Percentiles rank a stretch among this genome's conserved stretches.
These are phyloP conservation scores for Gymnoscelis rufifasciata DNA, from an alignment of 2,888 invertebrate species.

Conservation along the genomic window DNA sequence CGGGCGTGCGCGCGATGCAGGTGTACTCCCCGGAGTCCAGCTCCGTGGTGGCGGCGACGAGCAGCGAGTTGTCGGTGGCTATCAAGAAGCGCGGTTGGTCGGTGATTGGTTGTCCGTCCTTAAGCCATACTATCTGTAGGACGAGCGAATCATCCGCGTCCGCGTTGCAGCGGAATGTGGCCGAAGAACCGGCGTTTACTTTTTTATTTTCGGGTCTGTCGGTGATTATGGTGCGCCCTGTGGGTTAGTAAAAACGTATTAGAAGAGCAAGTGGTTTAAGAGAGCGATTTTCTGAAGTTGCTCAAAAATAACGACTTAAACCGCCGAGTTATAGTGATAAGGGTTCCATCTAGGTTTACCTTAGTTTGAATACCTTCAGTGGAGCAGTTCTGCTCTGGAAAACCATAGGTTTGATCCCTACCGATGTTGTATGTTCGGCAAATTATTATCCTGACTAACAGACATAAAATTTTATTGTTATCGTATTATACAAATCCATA, in stretches of 20 bases:
- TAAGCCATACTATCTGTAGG: slow-evolving; percentile 91
- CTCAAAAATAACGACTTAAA: too few relatives aligned
- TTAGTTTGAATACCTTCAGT: too few relatives aligned
- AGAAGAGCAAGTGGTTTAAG: too few relatives aligned
- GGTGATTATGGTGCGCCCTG: slow-evolving; percentile 91
- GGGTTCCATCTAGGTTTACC: too few relatives aligned
- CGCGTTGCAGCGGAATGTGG: slow-evolving; percentile 96
- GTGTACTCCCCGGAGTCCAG: slow-evolving; percentile 97
- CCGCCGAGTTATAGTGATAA: too few relatives aligned
- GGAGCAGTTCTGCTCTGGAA: too few relatives aligned
- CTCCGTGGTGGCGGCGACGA: slow-evolving; percentile 95
- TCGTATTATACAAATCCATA: too few relatives aligned
- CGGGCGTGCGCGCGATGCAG: slow-evolving; percentile 92
- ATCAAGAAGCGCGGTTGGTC: slow-evolving; percentile 87
- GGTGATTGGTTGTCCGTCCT: slow-evolving; percentile 91
- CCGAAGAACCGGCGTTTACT: slow-evolving; percentile 91
- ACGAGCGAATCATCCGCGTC: slow-evolving; percentile 90
- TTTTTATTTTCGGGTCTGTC: slow-evolving; percentile 95
- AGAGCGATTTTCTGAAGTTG: too few relatives aligned
- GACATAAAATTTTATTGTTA: too few relatives aligned
- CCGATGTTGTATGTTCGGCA: too few relatives aligned
- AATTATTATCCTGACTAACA: too few relatives aligned
- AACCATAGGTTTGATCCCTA: too few relatives aligned
- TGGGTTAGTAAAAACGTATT: not conserved
- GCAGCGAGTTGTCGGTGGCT: slow-evolving; percentile 94